Conservation (phyloP, 2,113 vertebrate genomes). For the Chlamydotis undulata region DNA sequence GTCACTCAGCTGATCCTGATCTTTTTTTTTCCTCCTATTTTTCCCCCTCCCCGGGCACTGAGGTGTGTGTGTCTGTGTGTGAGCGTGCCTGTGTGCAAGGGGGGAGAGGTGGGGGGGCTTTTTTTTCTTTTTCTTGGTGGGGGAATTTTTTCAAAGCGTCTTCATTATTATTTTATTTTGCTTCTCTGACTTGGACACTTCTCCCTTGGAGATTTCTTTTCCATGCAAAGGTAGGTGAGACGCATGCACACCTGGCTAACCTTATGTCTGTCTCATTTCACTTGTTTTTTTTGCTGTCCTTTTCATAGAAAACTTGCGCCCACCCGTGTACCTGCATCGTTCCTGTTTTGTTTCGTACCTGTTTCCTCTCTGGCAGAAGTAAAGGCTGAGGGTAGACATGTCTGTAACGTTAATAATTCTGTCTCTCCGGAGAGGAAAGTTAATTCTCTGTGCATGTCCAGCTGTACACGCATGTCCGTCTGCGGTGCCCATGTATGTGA, state of each 20-base stretch:
- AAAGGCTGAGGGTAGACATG: conserved; percentile 36
- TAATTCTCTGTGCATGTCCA: not conserved
- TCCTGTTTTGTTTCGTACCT: conserved; percentile 36
- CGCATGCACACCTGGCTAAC: conserved; percentile 44
- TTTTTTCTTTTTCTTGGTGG: not conserved
- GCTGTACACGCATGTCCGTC: not conserved
- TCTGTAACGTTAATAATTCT: conserved; percentile 25
- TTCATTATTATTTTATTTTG: conserved; percentile 57
- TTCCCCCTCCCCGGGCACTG: not conserved
- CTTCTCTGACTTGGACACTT: conserved; percentile 67
- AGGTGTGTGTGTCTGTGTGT: conserved; percentile 31
- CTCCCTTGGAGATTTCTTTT: conserved; percentile 65
- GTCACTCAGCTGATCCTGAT: conserved; percentile 70
- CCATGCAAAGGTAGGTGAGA: conserved; percentile 75
- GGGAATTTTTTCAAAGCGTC: conserved; percentile 28
- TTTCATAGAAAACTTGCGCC: conserved; percentile 23
- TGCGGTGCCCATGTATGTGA: not conserved
- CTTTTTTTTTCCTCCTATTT: conserved; percentile 14
- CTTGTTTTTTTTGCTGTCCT: conserved; percentile 15
- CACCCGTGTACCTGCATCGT: conserved; percentile 3
- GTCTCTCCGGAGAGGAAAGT: conserved; percentile 45
- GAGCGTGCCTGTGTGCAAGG: conserved; percentile 12
- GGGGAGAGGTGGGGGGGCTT: not conserved
- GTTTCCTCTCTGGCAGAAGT: conserved; percentile 43
- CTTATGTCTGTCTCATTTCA: not conserved